Conservation (phyloP, 2,797 vertebrate genomes). For the Gobio occitaniae region DNA sequence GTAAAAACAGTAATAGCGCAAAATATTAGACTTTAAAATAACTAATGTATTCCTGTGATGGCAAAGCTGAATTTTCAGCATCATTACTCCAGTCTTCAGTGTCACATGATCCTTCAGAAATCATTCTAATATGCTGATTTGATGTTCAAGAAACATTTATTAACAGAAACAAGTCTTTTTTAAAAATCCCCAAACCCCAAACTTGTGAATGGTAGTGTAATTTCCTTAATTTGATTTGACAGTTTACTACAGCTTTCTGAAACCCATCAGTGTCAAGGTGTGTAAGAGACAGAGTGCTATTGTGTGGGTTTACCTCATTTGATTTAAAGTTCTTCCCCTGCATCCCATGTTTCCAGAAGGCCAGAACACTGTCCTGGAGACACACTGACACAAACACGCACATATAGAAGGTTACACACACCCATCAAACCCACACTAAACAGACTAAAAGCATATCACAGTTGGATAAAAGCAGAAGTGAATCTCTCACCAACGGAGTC, state of each 20-base stretch:
- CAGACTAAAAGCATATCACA: neutral
- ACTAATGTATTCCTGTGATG: no score
- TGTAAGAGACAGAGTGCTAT: neutral
- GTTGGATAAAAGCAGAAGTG: neutral
- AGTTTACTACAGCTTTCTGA: neutral
- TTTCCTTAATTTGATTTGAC: neutral
- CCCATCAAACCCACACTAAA: slow-evolving; percentile 27
- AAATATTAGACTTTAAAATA: no score
- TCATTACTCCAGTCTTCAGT: neutral
- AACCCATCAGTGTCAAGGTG: neutral
- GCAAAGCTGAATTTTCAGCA: neutral
- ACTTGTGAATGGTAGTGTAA: neutral
- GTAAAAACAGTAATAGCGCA: neutral
- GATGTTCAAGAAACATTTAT: no score
- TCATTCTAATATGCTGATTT: neutral
- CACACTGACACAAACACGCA: slow-evolving; percentile 83
- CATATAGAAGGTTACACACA: slow-evolving; percentile 35
- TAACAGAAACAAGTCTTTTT: no score
- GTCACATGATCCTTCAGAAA: no score
- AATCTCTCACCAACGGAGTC: slow-evolving; percentile 91
- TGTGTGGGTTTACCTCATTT: slow-evolving; percentile 86
- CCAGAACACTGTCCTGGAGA: slow-evolving; percentile 97
- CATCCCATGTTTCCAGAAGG: slow-evolving; percentile 99
- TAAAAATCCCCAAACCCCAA: neutral
- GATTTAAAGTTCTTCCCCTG: slow-evolving; percentile 99